Evolutionary conservation across 1,140 invertebrate species (phyloP), one percentile per base, ranked within the genome.

Genomic region (Bemisia tabaci): DNA sequence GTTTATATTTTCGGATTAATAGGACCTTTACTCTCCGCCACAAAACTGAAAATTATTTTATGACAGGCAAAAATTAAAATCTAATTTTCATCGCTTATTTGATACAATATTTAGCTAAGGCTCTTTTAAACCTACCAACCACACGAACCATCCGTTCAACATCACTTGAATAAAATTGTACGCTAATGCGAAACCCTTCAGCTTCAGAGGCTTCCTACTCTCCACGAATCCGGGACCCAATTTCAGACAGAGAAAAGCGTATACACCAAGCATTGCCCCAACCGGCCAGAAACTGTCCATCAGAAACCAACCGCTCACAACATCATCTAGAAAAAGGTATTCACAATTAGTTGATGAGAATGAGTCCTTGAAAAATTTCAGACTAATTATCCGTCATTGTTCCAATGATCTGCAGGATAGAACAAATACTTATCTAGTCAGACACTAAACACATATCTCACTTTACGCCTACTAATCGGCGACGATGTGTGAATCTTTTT

Each of bases 161-260:
- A 87, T 0, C 9, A 89, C 86, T 77, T 89, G 83, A 63, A 82
- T 80, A 17, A 80, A 79, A 72, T 91, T 91, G 75, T 91, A 91
- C 26, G 79, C 68, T 60, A 90, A 82, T 72, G 91, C 77, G 2
- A 85, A 64, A 12, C 73, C 75, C 67, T 85, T 84, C 0, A 91
- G 74, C 64, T 88, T 76, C 68, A 83, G 86, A 1, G 88, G 81
- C 72, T 84, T 78, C 60, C 84, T 77, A 68, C 83, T 79, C 74
- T 84, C 79, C 88, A 91, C 91, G 70, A 83, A 79, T 70, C 80
- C 78, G 17, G 88, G 89, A n/a, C 89, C 90, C 26, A 84, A 72
- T 74, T 82, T 83, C 69, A 87, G 76, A 0, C 89, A 85, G 67
- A 88, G 84, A 68, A 80, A 79, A 2, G 88, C 78, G 68, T 88